Conservation (phyloP, 2,888 invertebrate species). For the Craniophora ligustri region DNA sequence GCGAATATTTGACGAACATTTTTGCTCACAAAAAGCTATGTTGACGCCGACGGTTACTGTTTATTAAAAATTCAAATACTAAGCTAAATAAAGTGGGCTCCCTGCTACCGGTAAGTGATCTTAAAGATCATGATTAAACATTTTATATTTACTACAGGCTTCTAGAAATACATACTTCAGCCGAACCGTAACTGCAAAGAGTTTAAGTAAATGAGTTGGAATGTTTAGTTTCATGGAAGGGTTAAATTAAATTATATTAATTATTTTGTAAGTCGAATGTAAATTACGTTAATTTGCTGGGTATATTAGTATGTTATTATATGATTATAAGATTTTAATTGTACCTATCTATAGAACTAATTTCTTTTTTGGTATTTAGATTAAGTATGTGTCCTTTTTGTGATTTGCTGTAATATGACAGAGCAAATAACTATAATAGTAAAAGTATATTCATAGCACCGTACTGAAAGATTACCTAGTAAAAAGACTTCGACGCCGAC, state of each 20-base stretch:
- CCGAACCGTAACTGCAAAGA: slow-evolving; percentile 33
- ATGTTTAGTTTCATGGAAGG: slow-evolving; percentile 31
- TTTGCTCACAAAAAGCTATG: slow-evolving; percentile 57
- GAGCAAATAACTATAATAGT: neutral
- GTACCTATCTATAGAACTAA: no score
- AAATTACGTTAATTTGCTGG: no score
- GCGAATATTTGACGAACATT: slow-evolving; percentile 63
- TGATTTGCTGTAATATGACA: no score
- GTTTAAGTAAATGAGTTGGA: slow-evolving; percentile 29
- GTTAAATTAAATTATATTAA: slow-evolving; percentile 26
- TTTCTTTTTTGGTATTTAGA: no score
- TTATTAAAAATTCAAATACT: slow-evolving; percentile 74
- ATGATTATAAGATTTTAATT: no score
- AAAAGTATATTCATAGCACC: no score
- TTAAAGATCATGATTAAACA: slow-evolving; percentile 74
- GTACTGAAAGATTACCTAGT: no score
- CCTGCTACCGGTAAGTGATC: slow-evolving; percentile 65
- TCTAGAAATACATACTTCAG: slow-evolving; percentile 31
- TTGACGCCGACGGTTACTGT: slow-evolving; percentile 59
- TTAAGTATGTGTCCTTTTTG: no score
- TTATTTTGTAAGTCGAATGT: slow-evolving; percentile 11
- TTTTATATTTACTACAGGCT: slow-evolving; percentile 73
- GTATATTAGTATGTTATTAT: no score
- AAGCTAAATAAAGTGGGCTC: slow-evolving; percentile 57
- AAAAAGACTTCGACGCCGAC: no score